Evolutionary conservation across 2,113 vertebrate genomes (phyloP).

Genomic region (Eira barbara): DNA sequence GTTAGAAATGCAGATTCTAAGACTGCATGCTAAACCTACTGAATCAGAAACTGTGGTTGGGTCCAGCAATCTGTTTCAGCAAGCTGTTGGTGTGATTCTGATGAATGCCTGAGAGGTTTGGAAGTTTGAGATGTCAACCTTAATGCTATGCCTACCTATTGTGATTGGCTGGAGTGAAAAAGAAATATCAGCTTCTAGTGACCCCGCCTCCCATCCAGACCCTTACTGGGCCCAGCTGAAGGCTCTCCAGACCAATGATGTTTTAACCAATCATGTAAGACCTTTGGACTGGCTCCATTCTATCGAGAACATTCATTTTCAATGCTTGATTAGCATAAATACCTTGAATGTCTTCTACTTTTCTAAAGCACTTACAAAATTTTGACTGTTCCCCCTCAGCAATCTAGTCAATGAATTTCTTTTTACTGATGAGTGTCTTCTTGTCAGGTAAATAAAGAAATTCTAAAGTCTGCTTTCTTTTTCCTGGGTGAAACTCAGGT

Average conservation of each 20-base stretch:
- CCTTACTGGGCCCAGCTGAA: not conserved
- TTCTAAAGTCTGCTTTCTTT: not conserved
- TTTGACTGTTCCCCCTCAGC: not conserved
- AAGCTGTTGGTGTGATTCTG: not conserved
- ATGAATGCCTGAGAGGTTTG: not conserved
- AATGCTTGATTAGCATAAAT: not conserved
- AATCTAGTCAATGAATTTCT: not conserved
- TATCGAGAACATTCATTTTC: not conserved
- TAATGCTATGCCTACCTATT: not conserved
- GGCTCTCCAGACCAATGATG: not conserved
- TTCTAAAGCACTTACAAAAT: conserved; percentile 2
- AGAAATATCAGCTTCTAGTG: not conserved
- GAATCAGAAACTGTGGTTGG: not conserved
- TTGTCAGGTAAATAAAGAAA: not conserved
- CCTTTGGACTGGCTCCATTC: not conserved
- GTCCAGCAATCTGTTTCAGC: not conserved
- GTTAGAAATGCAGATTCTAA: not conserved
- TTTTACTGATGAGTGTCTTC: not conserved
- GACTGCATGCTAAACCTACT: not conserved
- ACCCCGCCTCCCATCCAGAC: not conserved
- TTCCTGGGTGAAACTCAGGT: not conserved
- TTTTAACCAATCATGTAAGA: not conserved
- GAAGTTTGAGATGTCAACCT: not conserved
- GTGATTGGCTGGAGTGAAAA: not conserved
- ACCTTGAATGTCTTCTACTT: not conserved